Base-by-base conservation (phyloP, 2,113 vertebrate genomes). In the Nothoprocta perdicaria region DNA sequence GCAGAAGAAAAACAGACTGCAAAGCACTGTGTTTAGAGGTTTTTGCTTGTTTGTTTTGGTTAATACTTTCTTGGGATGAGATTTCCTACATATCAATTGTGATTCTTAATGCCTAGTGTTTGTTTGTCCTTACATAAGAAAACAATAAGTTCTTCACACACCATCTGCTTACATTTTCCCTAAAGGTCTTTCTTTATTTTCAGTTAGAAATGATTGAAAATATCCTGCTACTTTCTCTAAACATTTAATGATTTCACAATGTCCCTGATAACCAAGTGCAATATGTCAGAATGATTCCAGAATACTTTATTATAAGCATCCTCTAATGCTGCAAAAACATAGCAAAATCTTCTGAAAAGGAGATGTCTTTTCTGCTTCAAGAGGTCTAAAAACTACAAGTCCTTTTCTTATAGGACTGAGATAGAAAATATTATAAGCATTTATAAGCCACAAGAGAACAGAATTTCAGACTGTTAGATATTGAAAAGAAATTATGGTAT, bases 171-270 rank as follows among this genome's bases (percentile, higher is more conserved):
- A 29, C 46, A 69, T 94, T 86, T 96, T 94, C 84, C 79, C 85
- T 73, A 83, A 95, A 94, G 76, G 46, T 6, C 8, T 97, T 96
- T 95, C 55, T 43, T 84, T 95, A 89, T 88, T 95, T 97, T 95
- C 83, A 92, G 27, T 52, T 90, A 96, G 80, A 96, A 96, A 90
- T 84, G 0, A 84, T 45, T 94, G 78, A 96, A 94, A 95, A 93
- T 92, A 94, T 92, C 93, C 86, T 92, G 35, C 50, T 78, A 48
- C 96, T 97, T 97, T 97, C 83, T 91, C 83, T 77, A 95, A 97
- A 95, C 83, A 7, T 92, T 97, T 90, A 66, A 84, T 95, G 93
- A 94, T 94, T 97, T 97, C 86, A 89, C 68, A 93, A 84, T 84
- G 85, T 67, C 53, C 35, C 22, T 87, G 66, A 81, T 96, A 97